Base-by-base conservation (phyloP, 2,888 invertebrate species). In the Epistrophe eligans region DNA sequence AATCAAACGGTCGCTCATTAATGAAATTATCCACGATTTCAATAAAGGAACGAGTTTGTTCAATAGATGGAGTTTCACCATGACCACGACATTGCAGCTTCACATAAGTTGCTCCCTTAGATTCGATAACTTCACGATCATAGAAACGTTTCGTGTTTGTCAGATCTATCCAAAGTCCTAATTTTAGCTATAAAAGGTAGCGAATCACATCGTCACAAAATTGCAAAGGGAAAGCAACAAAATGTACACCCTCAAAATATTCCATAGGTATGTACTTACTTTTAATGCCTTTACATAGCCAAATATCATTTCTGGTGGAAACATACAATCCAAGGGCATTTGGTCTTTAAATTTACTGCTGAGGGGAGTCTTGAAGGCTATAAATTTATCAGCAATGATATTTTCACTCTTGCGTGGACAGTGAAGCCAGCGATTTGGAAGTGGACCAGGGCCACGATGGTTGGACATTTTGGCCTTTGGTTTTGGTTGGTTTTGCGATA, bases 121-220 rank as follows among this genome's bases (percentile, higher is more conserved):
- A 93, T 91, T 97, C 97, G 32, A 99, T 94, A 82, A 96, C 95
- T n/a, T 94, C 92, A 88, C 96, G 96, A 90, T 97, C 95, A 92
- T 99, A 99, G 93, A 99, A 99, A 79, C 99, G 94, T 85, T 94
- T 95, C 0, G 99, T 99, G 91, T 99, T 98, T 1, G 99, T 99
- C 88, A 99, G 94, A 93, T 99, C 99, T 87, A 99, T 96, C 98
- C 99, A 98, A 32, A 99, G 92, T 0, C 99, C 99, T 80, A 99
- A 93, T 91, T 97, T 97, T 19, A 96, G 93, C 97, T 98, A 91
- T 17, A 76, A 71, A 79, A 13, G 4, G 43, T 38, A 55, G 24
- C 17, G 40, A 43, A 60, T n/a, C 32, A 9, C 0, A 45, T 7
- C 7, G 15, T 28, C 28, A 35, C 6, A 35, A 40, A 58, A 35